Evolutionary conservation across 2,888 invertebrate species (phyloP), one percentile per base, ranked within the genome.

Genomic region (Megamerina dolium): DNA sequence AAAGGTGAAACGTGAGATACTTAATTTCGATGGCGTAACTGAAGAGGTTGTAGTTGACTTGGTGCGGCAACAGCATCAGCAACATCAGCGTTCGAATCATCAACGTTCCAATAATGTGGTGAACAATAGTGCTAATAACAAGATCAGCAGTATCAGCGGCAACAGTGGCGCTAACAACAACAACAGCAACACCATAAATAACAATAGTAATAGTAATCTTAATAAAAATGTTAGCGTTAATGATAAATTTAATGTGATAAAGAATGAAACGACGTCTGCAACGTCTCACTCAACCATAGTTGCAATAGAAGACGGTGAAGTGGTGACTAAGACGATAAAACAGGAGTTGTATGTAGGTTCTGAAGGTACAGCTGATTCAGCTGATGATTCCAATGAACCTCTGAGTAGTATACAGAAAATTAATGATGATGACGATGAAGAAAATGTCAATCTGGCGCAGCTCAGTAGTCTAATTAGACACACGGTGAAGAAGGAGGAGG

Each of bases 221-320:
- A 56, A 53, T 43, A 57, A 49, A 35, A 54, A 50, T 44, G 51
- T 49, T 58, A 60, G 59, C 58, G 59, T 63, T 61, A 65, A 60
- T 61, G 68, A 68, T 57, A 70, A 70, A 63, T 59, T 62, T 56
- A 68, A 70, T 70, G 70, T 70, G 70, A 70, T 70, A 70, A 70
- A 68, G 60, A 50, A 57, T 53, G 68, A 70, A 32, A 52, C 49
- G 27, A 50, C 53, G 16, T 53, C 53, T n/a, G 51, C 50, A 46
- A 50, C 45, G 41, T 52, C 54, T 33, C 54, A 50, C 18, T 31
- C 48, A 16, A 16, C 52, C 23, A 46, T 42, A 23, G 26, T 33
- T 6, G 37, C 39, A 35, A 12, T 33, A 35, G 16, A 45, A 21
- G 36, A 46, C 19, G 60, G 58, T 14, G 50, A 53, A 35, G n/a